phyloP scores from a whole-genome alignment of 2,797 vertebrate genomes.

The Pangasius macronema region DNA sequence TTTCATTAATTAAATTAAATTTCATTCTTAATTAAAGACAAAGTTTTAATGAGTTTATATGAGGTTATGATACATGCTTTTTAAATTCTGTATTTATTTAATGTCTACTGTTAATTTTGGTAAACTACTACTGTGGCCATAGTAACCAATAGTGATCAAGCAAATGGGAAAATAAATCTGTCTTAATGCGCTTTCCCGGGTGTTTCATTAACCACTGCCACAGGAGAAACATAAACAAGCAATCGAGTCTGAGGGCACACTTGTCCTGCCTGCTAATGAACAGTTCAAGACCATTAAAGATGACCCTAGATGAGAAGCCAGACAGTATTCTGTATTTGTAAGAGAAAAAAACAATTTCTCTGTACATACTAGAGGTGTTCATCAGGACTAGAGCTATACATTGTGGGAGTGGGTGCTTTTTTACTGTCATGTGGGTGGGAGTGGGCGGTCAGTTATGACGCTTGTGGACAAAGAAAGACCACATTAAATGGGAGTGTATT shows the following conservation, averaged over 20 bases:
- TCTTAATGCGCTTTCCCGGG: conserved; percentile 42
- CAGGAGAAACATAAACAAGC: conserved; percentile 68
- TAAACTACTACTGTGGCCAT: neutral
- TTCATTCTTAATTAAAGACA: neutral
- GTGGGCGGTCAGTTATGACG: neutral
- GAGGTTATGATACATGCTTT: neutral
- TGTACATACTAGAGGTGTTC: conserved; percentile 46
- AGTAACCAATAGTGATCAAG: neutral
- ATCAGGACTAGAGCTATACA: neutral
- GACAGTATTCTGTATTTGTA: conserved; percentile 51
- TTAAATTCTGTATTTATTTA: neutral
- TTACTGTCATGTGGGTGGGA: neutral
- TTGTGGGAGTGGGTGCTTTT: neutral
- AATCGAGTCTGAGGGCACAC: conserved; percentile 58
- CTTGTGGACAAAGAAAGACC: neutral
- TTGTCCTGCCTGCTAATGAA: conserved; percentile 51
- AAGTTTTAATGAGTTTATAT: neutral
- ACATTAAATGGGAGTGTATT: conserved; percentile 1
- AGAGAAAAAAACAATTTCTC: conserved; percentile 66
- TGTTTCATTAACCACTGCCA: conserved; percentile 68
- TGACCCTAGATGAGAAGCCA: conserved; percentile 31
- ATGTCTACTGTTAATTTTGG: neutral
- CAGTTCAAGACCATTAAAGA: conserved; percentile 50
- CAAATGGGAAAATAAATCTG: conserved; percentile 7
- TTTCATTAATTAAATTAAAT: too few relatives aligned